Evolutionary conservation across 2,113 vertebrate species (phyloP).

Genomic region (Dromiciops gliroides): DNA sequence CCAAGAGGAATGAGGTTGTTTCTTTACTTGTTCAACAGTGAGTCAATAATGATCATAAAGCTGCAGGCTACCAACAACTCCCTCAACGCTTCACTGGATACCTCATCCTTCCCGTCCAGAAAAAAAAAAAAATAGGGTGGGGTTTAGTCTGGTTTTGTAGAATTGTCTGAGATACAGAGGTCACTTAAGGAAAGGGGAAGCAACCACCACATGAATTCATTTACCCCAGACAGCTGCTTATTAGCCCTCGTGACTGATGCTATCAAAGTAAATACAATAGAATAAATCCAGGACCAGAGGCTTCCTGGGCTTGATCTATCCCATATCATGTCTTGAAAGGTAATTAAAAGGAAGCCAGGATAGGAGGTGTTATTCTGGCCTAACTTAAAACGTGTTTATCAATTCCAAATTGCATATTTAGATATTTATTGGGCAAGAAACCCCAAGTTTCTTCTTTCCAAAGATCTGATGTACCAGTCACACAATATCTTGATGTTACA

Average conservation of each 20-base stretch:
- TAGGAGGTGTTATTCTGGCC: background rate
- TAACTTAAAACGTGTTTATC: background rate
- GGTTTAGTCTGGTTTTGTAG: background rate
- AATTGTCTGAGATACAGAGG: background rate
- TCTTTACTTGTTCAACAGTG: background rate
- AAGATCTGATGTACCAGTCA: background rate
- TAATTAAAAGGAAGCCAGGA: background rate
- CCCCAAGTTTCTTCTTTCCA: background rate
- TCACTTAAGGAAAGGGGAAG: background rate
- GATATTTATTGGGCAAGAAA: background rate
- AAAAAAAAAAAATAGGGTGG: background rate
- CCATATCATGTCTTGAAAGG: background rate
- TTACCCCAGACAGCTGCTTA: background rate
- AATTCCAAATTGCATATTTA: background rate
- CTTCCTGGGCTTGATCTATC: background rate
- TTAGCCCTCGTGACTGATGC: background rate
- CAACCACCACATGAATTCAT: background rate
- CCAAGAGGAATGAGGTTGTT: background rate
- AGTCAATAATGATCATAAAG: background rate
- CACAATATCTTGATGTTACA: background rate
- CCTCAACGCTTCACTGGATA: background rate
- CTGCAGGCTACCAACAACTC: background rate
- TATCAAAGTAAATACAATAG: background rate
- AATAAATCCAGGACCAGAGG: background rate
- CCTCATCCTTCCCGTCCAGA: background rate